Evolutionary conservation across 2,888 invertebrate species (phyloP), one percentile per base, ranked within the genome.

Genomic region (Meliscaeva auricollis): DNA sequence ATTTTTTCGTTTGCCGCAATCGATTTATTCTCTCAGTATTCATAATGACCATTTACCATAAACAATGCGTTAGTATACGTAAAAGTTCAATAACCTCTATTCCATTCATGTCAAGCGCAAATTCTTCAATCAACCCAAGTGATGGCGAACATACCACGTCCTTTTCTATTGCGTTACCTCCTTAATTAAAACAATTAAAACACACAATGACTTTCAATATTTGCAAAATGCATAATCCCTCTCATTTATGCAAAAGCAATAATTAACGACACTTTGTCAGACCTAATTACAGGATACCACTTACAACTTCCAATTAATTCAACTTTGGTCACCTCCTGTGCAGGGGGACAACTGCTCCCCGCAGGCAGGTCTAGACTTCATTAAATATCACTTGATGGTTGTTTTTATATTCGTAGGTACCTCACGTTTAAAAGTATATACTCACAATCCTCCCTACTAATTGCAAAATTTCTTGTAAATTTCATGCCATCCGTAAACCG

Each of bases 241-340:
- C 26, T 60, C 38, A 9, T 11, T 68, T 68, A 77, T 26, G 17
- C 58, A 11, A 9, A 56, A 73, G 62, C 48, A 22, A n/a, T 38
- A 70, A 74, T 79, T 74, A 74, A 20, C 64, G 26, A 46, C 69
- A 79, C 64, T 70, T 62, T 46, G 72, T 77, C 52, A 20, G 62
- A 30, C 44, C 41, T 72, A 76, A 76, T 50, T 69, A 46, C 60
- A 75, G 70, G 72, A 64, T 72, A 72, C 46, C 68, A 66, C 72
- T 48, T 58, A 60, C 84, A 75, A 76, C 54, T 26, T 20, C 35
- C 58, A 79, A 84, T 79, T 74, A 66, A 44, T n/a, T 38, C 52
- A 41, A 38, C 17, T 17, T 32, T 30, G 30, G 41, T 60, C 15
- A 50, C 20, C 22, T 22, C 20, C 15, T 9, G n/a, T n/a, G 3